Evolutionary conservation across 2,888 invertebrate species (phyloP), one percentile per base, ranked within the genome.

Genomic region (Linyphia triangularis): DNA sequence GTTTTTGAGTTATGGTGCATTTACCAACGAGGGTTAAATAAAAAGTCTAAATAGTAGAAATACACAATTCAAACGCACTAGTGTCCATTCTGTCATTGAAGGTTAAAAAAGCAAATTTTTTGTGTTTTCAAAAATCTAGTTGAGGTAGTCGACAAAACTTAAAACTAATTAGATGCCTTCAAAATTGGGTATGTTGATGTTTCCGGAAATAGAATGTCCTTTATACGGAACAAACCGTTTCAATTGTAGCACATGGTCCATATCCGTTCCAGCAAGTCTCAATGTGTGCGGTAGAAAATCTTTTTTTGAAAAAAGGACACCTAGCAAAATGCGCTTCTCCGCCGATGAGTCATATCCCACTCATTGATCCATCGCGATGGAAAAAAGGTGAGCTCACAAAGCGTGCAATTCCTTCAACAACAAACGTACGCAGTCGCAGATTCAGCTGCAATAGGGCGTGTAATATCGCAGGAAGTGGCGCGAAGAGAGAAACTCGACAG

Each of bases 341-440:
- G 72, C 72, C 61, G 63, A 37, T 82, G 72, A 82, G 57, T 72
- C 82, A 72, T 79, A 43, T 72, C 63, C 70, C 82, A 72, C 72
- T 82, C 82, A 82, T 82, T 82, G 82, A 82, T 51, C 51, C 51
- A 51, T 82, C 82, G 72, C 72, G 22, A 30, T 67, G 26, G 37
- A 22, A 37, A 59, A 69, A 69, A 72, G 82, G 82, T 63, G 72
- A 81, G 37, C 79, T 43, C 79, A 79, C 67, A 67, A 67, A 51
- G 40, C 67, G 51, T 65, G 65, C 65, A 26, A 67, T 77, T 59
- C 37, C 40, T 63, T 16, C 59, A n/a, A 61, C 26, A 61, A 24
- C 24, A 10, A 59, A 40, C 79, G 67, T 26, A 30, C 40, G 67
- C 19, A 67, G 22, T 24, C 57, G 69, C 65, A 59, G 59, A 59